phyloP scores from a whole-genome alignment of 2,888 invertebrate species.

The Cantharis rufa region DNA sequence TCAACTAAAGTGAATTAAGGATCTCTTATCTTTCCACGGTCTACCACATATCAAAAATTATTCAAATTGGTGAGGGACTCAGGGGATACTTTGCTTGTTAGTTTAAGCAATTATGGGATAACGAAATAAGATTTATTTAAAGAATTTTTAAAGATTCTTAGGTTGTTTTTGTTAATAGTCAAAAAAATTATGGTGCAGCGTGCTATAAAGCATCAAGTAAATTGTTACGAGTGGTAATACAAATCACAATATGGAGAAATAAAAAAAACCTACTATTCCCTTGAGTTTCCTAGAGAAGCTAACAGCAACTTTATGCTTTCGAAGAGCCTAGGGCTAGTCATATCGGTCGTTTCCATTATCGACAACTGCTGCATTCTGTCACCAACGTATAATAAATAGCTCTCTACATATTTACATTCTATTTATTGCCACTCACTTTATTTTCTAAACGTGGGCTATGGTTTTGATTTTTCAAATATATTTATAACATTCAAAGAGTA shows the following conservation, averaged over 20 bases:
- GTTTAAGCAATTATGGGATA: too few species aligned
- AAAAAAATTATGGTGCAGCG: not conserved
- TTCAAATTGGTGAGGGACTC: too few species aligned
- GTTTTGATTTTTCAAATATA: not conserved
- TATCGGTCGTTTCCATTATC: constrained; percentile 47
- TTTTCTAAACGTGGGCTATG: constrained; percentile 21
- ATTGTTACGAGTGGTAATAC: constrained; percentile 21
- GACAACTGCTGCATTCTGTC: constrained; percentile 47
- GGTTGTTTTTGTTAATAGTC: too few species aligned
- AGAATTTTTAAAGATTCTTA: too few species aligned
- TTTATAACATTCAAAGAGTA: not conserved
- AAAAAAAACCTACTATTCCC: constrained; percentile 43
- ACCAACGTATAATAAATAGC: constrained; percentile 43
- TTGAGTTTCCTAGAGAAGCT: constrained; percentile 27
- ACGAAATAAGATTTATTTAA: too few species aligned
- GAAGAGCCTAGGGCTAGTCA: constrained; percentile 33
- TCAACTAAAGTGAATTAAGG: too few species aligned
- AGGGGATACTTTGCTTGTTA: too few species aligned
- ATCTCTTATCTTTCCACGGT: too few species aligned
- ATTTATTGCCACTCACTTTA: constrained; percentile 29
- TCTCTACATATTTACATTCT: constrained; percentile 38
- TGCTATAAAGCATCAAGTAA: constrained; percentile 22
- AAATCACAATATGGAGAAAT: constrained; percentile 44
- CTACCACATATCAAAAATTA: too few species aligned
- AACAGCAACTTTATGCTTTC: constrained; percentile 27